phyloP scores from a whole-genome alignment of 2,888 invertebrate genomes.

The Caenorhabditis afra region DNA sequence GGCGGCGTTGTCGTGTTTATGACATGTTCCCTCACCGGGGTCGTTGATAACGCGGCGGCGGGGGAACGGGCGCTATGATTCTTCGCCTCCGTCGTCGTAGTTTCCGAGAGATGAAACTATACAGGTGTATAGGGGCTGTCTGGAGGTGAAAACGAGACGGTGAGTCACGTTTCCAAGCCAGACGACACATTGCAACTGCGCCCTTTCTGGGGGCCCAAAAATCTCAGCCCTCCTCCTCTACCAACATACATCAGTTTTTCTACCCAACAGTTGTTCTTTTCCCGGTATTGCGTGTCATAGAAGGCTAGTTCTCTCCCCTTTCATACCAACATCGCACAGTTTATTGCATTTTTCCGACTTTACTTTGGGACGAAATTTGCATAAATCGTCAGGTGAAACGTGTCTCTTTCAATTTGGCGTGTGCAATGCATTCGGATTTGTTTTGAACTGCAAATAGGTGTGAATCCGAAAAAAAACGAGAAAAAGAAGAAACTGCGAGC shows the following conservation, averaged over 20 bases:
- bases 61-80: conserved; percentile 22
- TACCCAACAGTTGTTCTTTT: neutral
- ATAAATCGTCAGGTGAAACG: neutral
- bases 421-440: too few species aligned
- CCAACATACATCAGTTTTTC: conserved; percentile 8
- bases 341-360: neutral
- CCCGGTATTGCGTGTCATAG: too few species aligned
- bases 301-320: neutral
- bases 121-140: conserved; percentile 36
- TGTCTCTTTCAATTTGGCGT: neutral
- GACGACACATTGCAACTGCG: neutral
- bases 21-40: conserved; percentile 44
- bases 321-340: neutral
- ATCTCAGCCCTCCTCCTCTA: neutral
- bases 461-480: too few species aligned
- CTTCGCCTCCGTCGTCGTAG: conserved; percentile 18
- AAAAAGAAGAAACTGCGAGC: too few species aligned
- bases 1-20: conserved; percentile 47
- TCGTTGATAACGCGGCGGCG: conserved; percentile 35
- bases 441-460: too few species aligned
- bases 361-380: neutral
- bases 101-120: conserved; percentile 36
- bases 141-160: conserved; percentile 21
- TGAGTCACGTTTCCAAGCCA: conserved; percentile 20
- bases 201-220: too few species aligned